Evolutionary conservation across 2,888 invertebrate genomes (phyloP).

Genomic region (Drosophila falleni): DNA sequence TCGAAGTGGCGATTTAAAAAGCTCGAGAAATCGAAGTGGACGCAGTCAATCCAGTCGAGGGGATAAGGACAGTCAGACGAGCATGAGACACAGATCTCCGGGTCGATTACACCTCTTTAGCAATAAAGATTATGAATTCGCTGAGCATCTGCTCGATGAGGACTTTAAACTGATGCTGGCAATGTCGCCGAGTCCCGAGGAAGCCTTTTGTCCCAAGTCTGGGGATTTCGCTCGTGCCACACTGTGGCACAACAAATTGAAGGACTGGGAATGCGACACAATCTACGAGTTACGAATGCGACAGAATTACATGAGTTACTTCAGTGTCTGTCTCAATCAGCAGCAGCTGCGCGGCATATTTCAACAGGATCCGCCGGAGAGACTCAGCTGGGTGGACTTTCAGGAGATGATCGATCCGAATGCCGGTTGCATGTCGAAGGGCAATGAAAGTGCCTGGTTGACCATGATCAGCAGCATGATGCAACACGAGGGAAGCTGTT

Average conservation of each 20-base stretch:
- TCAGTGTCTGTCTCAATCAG: conserved; percentile 72
- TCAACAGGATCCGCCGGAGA: conserved; percentile 50
- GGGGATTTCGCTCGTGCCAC: conserved; percentile 55
- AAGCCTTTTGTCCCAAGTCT: conserved; percentile 56
- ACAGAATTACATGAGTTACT: conserved; percentile 75
- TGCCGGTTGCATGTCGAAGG: background rate
- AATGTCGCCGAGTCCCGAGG: conserved; percentile 56
- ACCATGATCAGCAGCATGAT: conserved; percentile 13
- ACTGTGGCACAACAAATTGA: conserved; percentile 74
- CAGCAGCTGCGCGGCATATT: conserved; percentile 72
- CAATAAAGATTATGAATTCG: background rate
- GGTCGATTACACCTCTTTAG: background rate
- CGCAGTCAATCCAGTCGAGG: background rate
- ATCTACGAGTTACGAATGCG: conserved; percentile 70
- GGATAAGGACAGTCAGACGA: conserved; percentile 5
- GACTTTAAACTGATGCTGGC: conserved; percentile 74
- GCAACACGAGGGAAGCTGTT: conserved; percentile 26
- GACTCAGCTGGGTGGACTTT: conserved; percentile 64
- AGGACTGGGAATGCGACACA: conserved; percentile 56
- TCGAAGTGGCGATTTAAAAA: background rate
- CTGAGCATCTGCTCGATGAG: conserved; percentile 39
- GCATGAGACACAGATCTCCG: background rate
- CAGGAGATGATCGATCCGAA: background rate
- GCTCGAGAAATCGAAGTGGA: background rate
- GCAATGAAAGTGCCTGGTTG: conserved; percentile 5